A percentile compares a stretch with the other conserved stretches of the same genome.
phyloP scores from a whole-genome alignment of 2,888 invertebrate species.

The Torymus auratus region DNA sequence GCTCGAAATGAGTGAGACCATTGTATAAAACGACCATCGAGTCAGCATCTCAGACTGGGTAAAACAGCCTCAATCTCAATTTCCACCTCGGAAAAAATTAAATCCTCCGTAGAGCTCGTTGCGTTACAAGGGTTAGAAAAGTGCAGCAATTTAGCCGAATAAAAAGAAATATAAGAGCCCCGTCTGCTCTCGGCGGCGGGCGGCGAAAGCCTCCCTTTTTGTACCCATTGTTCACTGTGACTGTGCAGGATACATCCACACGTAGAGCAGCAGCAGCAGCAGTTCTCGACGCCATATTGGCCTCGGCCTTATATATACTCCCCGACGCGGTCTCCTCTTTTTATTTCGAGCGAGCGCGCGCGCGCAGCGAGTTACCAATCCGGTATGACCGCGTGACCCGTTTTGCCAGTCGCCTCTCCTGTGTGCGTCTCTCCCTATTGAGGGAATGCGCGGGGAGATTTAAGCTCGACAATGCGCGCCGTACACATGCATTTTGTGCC shows the following conservation, averaged over 20 bases:
- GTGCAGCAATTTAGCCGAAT: slow-evolving; percentile 19
- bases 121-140: slow-evolving; percentile 16
- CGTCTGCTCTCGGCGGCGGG: background rate
- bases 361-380: slow-evolving; percentile 58
- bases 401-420: slow-evolving; percentile 57
- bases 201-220: slow-evolving; percentile 18
- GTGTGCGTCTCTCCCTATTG: slow-evolving; percentile 14
- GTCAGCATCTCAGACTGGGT: no score
- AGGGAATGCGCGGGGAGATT: slow-evolving; percentile 29
- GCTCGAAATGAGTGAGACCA: no score
- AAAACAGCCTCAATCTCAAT: no score
- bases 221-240: slow-evolving; percentile 43
- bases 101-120: slow-evolving; percentile 1
- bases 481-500: background rate
- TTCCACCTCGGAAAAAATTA: background rate
- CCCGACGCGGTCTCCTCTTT: slow-evolving; percentile 45
- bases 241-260: background rate
- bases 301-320: slow-evolving; percentile 39
- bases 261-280: background rate
- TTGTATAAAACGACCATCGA: no score
- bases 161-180: background rate
- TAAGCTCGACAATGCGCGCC: slow-evolving; percentile 23
- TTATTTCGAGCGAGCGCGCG: slow-evolving; percentile 23
- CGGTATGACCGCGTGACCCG: slow-evolving; percentile 64
- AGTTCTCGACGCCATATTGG: slow-evolving; percentile 39